phyloP scores from a whole-genome alignment of 2,113 vertebrate species.

The Poecilia latipinna region DNA sequence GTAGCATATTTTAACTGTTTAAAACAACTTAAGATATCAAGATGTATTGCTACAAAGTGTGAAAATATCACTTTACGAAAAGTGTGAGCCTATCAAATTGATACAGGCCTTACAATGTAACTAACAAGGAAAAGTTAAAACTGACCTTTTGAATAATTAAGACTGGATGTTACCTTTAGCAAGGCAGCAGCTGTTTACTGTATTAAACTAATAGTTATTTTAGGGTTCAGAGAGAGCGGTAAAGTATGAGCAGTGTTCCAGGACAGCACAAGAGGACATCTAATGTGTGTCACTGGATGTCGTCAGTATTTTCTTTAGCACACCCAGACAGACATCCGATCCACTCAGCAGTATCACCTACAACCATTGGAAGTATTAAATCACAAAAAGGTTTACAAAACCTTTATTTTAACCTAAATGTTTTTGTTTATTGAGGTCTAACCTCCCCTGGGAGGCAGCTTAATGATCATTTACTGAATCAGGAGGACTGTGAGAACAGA shows the following conservation, averaged over 20 bases:
- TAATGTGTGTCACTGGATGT: constrained; percentile 7
- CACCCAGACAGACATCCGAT: background rate
- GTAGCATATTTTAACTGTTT: constrained; percentile 3
- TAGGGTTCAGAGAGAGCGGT: constrained; percentile 1
- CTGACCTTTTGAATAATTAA: background rate
- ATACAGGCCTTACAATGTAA: background rate
- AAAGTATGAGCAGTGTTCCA: background rate
- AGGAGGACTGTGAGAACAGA: constrained; percentile 25
- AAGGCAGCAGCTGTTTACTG: constrained; percentile 25
- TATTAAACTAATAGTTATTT: constrained; percentile 48
- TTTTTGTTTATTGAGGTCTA: background rate
- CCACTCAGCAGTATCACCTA: constrained; percentile 13
- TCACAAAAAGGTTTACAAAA: background rate
- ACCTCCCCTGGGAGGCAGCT: background rate
- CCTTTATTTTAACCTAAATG: background rate
- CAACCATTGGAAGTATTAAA: background rate
- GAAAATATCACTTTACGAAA: background rate
- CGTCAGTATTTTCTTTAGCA: constrained; percentile 1
- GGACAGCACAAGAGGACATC: background rate
- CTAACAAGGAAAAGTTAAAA: background rate
- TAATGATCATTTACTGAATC: constrained; percentile 14
- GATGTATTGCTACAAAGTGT: constrained; percentile 6
- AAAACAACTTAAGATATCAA: background rate
- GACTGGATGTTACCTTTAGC: background rate
- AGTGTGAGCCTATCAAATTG: background rate